Evolutionary conservation across 2,113 vertebrate species (phyloP).

Genomic region (Hippocampus abdominalis): DNA sequence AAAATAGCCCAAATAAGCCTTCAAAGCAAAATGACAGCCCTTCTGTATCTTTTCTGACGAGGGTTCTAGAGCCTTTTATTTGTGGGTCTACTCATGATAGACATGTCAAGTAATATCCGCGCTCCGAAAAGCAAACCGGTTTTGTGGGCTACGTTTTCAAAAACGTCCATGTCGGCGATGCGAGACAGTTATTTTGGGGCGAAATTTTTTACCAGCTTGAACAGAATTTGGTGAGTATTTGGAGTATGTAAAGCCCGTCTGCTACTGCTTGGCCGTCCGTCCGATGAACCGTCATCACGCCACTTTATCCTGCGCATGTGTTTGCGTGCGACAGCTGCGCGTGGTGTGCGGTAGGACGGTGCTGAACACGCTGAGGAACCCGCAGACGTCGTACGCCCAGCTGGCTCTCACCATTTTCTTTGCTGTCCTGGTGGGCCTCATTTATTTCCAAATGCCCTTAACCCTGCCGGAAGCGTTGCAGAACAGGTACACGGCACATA

Average conservation of each 20-base stretch:
- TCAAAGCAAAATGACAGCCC: no score
- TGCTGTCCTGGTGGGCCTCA: conserved; percentile 73
- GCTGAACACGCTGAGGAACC: conserved; percentile 72
- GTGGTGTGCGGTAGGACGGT: conserved; percentile 68
- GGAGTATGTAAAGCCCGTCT: neutral
- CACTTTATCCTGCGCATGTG: neutral
- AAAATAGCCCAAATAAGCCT: no score
- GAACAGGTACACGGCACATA: conserved; percentile 69
- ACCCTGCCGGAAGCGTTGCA: conserved; percentile 72
- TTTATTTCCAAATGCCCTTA: conserved; percentile 75
- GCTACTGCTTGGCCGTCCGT: conserved; percentile 11
- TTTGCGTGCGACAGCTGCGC: conserved; percentile 57
- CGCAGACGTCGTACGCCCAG: conserved; percentile 77
- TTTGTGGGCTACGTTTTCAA: no score
- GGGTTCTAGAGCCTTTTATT: no score
- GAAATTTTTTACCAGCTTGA: no score
- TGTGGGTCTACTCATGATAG: no score
- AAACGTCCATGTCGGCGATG: no score
- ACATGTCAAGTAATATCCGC: no score
- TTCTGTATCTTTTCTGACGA: no score
- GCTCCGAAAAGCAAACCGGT: no score
- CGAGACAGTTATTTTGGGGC: no score
- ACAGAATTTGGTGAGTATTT: no score
- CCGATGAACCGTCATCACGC: conserved; percentile 23
- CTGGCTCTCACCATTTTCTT: conserved; percentile 68